phyloP scores from a whole-genome alignment of 2,797 vertebrate species.

The Onychomys leucogaster region DNA sequence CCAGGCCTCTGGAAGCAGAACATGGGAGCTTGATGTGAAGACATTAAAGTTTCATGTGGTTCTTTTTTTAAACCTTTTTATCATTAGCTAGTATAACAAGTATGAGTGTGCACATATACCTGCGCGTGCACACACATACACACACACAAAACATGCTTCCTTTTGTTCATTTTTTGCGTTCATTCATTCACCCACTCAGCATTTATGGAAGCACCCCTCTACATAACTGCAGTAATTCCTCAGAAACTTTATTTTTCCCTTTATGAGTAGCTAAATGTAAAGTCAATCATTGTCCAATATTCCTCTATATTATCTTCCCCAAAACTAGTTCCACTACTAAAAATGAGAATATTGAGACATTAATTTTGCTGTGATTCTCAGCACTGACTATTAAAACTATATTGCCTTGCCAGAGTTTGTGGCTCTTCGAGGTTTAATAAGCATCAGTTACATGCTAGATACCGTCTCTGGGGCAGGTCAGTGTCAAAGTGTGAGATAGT shows the following conservation, averaged over 20 bases:
- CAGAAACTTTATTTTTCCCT: not conserved
- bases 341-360: slow-evolving; percentile 38
- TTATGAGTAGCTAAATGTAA: not conserved
- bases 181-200: not conserved
- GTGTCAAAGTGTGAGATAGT: not conserved
- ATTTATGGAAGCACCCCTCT: not conserved
- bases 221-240: not conserved
- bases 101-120: not conserved
- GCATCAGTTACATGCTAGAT: not conserved
- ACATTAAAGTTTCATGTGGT: slow-evolving; percentile 27
- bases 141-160: not conserved
- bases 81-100: not conserved
- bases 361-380: not conserved
- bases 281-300: not conserved
- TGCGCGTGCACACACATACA: too few species aligned
- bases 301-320: slow-evolving; percentile 30
- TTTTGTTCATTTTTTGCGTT: not conserved
- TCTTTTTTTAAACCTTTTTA: not conserved
- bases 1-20: slow-evolving; percentile 25
- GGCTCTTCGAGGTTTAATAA: not conserved
- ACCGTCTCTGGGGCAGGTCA: not conserved
- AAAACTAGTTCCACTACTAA: slow-evolving; percentile 46
- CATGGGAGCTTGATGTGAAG: slow-evolving; percentile 30
- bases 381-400: slow-evolving; percentile 2
- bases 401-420: not conserved